Evolutionary conservation across 1,140 invertebrate genomes (phyloP).

Genomic region (Drosophila takahashii): DNA sequence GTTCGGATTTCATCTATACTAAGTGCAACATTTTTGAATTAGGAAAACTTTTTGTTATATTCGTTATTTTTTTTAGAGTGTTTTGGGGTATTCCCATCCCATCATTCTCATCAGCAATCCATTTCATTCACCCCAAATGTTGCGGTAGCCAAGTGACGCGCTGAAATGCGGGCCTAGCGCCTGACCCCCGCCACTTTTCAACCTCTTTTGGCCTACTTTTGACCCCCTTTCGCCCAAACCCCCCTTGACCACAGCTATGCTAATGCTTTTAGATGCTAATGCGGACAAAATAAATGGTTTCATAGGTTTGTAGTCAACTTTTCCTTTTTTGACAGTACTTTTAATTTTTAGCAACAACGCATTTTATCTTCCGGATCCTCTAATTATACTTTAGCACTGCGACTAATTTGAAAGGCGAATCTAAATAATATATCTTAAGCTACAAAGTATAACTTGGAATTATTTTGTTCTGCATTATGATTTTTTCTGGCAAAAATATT

Average conservation of each 20-base stretch:
- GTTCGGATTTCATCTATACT: too few species aligned
- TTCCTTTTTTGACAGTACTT: conserved; percentile 22
- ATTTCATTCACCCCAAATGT: conserved; percentile 18
- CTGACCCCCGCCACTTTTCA: neutral
- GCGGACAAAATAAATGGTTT: conserved; percentile 47
- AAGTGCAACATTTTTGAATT: too few species aligned
- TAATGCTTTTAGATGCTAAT: conserved; percentile 36
- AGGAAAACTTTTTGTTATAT: too few species aligned
- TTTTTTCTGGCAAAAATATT: too few species aligned
- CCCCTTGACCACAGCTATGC: conserved; percentile 28
- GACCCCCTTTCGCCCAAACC: neutral
- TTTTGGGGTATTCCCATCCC: conserved; percentile 1
- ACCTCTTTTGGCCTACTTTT: conserved; percentile 1
- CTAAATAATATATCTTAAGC: too few species aligned
- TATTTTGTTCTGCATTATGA: too few species aligned
- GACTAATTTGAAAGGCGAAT: conserved; percentile 40
- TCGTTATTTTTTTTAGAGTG: neutral
- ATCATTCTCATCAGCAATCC: conserved; percentile 6
- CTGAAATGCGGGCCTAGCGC: conserved; percentile 21
- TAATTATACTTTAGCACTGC: conserved; percentile 13
- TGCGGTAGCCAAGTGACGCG: conserved; percentile 32
- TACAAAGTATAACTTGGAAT: too few species aligned
- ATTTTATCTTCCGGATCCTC: conserved; percentile 46
- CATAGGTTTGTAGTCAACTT: conserved; percentile 5
- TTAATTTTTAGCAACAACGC: conserved; percentile 44